Evolutionary conservation across 2,888 invertebrate genomes (phyloP), one percentile per base, ranked within the genome.

Genomic region (Urechis unicinctus): DNA sequence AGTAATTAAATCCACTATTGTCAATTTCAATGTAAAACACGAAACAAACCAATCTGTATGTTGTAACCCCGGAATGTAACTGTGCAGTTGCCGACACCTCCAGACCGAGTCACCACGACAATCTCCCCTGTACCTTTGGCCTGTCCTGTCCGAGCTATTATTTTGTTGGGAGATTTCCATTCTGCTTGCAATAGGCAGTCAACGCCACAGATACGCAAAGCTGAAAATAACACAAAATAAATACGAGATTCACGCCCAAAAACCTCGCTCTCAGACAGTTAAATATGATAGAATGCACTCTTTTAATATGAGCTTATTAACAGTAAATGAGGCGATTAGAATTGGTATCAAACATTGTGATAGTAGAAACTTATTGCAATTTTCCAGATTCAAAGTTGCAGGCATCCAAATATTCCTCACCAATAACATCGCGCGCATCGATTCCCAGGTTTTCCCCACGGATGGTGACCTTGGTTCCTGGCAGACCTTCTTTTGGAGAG

Each of bases 101-200:
- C 77, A 43, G 72, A 69, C 41, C 63, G 65, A 3, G 78, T 78
- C n/a, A 66, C 66, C 21, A 78, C 71, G 30, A 74, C 72, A 47
- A 78, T 72, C 55, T 77, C 77, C 6, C 77, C 76, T 53, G 71
- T 74, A 2, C 76, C 78, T 51, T 75, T 75, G 2, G 74, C 90
- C 1, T 91, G 88, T 0, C 96, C 96, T 3, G 95, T 91, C 56
- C 97, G 85, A 0, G 96, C 96, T 51, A 95, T 87, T 61, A 98
- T 94, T 82, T 98, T 98, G 74, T 94, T 97, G 31, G 88, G 84
- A 1, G 95, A 93, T 73, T 94, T 92, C 98, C 98, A 98, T 82
- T 97, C 96, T 0, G 94, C 93, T 17, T 95, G 91, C 54, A 97
- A 79, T 30, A 93, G 80, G 72, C 97, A 97, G 73, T 98, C 96